Evolutionary conservation across 2,888 invertebrate species (phyloP).

Genomic region (Druceiella hillmani): DNA sequence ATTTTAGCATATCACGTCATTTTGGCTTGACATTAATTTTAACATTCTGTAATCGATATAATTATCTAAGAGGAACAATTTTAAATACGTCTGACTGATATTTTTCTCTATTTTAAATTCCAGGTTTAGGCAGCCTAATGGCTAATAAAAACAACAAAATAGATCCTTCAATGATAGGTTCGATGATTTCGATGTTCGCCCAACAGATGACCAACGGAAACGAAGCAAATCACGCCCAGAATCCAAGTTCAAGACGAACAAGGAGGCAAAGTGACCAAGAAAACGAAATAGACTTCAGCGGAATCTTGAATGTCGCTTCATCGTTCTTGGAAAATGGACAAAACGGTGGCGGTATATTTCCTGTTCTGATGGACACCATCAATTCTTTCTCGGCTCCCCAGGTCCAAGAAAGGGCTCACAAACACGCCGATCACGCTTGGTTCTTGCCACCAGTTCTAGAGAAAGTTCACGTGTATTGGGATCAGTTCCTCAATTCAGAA

Average conservation of each 20-base stretch:
- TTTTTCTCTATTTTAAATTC: conserved; percentile 18
- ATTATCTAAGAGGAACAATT: too few species aligned
- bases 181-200: conserved; percentile 45
- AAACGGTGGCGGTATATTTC: conserved; percentile 49
- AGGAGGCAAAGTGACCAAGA: conserved; percentile 28
- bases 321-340: conserved; percentile 44
- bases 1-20: too few species aligned
- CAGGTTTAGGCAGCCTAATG: conserved; percentile 50
- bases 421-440: conserved; percentile 65
- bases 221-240: conserved; percentile 26
- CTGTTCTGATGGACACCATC: conserved; percentile 62
- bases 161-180: conserved; percentile 49
- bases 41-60: too few species aligned
- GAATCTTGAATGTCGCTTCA: conserved; percentile 51
- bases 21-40: too few species aligned
- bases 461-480: conserved; percentile 68
- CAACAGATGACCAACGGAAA: conserved; percentile 34
- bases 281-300: conserved; percentile 47
- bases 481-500: conserved; percentile 73
- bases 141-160: conserved; percentile 54
- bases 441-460: conserved; percentile 66
- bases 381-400: conserved; percentile 57
- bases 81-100: conserved; percentile 13
- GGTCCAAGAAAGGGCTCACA: conserved; percentile 52
- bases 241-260: conserved; percentile 31